Evolutionary conservation across 2,797 vertebrate genomes (phyloP).

Genomic region (Paramormyrops hopkinsi): DNA sequence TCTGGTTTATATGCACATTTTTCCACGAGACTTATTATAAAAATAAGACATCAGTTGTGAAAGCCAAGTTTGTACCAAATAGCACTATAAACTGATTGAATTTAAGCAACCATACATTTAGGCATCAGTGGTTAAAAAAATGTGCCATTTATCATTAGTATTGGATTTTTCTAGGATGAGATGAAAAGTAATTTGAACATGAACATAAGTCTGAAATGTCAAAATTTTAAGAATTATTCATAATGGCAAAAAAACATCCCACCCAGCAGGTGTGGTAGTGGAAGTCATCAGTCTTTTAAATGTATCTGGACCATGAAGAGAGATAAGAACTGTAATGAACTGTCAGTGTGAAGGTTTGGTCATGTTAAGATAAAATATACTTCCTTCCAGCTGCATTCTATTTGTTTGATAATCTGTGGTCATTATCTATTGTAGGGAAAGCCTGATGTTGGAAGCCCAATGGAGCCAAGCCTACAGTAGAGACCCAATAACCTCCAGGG

Average conservation of each 20-base stretch:
- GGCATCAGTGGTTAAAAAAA: not conserved
- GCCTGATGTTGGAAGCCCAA: constrained; percentile 49
- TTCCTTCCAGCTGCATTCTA: not conserved
- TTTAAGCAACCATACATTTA: not conserved
- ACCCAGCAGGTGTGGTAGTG: not conserved
- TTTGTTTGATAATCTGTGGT: constrained; percentile 9
- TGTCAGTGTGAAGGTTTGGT: constrained; percentile 1
- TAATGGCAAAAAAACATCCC: not conserved
- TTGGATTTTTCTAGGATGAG: not conserved
- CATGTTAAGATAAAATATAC: constrained; percentile 14
- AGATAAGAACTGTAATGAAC: constrained; percentile 9
- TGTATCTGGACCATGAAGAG: not conserved
- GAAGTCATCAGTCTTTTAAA: not conserved
- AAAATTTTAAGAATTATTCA: not conserved
- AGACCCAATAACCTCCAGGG: not conserved
- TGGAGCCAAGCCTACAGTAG: constrained; percentile 41
- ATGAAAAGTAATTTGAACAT: not conserved
- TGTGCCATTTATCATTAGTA: not conserved
- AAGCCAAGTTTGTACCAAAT: not conserved
- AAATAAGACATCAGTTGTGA: not conserved
- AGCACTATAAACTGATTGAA: not conserved
- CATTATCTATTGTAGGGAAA: constrained; percentile 53
- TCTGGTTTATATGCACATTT: not conserved
- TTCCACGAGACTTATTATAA: not conserved
- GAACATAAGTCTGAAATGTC: not conserved